phyloP scores from a whole-genome alignment of 2,797 vertebrate genomes.

The Sardinella longiceps region DNA sequence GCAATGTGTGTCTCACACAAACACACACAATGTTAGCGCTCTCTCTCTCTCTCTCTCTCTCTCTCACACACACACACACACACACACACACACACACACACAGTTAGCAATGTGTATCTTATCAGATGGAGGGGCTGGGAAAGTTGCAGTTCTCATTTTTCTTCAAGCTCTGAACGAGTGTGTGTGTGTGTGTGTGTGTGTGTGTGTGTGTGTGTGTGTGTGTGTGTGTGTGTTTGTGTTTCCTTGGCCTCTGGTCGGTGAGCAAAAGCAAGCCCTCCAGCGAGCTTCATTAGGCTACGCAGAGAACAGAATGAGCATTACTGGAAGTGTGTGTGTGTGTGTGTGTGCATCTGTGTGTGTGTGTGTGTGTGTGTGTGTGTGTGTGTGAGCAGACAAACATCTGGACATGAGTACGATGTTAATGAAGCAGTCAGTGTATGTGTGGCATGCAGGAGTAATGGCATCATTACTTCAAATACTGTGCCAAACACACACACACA shows the following conservation, averaged over 20 bases:
- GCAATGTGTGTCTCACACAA: no score
- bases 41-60: no score
- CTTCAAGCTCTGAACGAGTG: background rate
- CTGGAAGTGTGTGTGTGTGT: background rate
- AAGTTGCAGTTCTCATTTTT: background rate
- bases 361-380: constrained; percentile 11
- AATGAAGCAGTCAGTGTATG: constrained; percentile 55
- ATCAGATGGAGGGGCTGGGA: background rate
- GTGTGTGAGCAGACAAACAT: constrained; percentile 58
- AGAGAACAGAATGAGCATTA: background rate
- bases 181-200: no score
- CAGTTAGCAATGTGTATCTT: background rate
- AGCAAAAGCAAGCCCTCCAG: background rate
- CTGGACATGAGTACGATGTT: constrained; percentile 61
- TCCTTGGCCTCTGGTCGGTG: background rate
- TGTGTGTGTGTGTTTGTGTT: no score
- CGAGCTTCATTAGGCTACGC: background rate
- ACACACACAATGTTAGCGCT: no score
- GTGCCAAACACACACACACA: no score
- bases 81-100: no score
- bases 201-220: no score
- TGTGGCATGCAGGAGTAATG: constrained; percentile 38
- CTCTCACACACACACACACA: no score
- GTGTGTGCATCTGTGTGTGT: background rate
- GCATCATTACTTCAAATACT: constrained; percentile 40